Evolutionary conservation across 2,113 vertebrate genomes (phyloP).

Genomic region (Sander lucioperca): DNA sequence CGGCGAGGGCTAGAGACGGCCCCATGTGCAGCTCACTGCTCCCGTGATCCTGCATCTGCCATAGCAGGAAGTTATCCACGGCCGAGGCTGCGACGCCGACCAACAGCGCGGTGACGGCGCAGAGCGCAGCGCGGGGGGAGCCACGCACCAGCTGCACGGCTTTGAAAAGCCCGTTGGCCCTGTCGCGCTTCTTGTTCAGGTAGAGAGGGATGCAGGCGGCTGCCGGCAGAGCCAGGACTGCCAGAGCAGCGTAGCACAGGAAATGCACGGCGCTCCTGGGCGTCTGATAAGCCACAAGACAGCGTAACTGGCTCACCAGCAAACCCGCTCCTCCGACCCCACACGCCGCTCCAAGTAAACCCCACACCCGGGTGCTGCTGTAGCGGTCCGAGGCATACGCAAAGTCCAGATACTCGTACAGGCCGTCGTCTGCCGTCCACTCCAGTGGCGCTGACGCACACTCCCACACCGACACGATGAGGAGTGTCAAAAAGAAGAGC

Average conservation of each 20-base stretch:
- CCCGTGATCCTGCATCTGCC: conserved; percentile 90
- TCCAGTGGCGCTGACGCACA: conserved; percentile 81
- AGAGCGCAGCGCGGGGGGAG: conserved; percentile 82
- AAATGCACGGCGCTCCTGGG: conserved; percentile 82
- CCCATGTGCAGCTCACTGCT: conserved; percentile 89
- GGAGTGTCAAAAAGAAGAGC: conserved; percentile 86
- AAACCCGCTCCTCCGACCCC: conserved; percentile 81
- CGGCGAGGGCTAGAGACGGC: conserved; percentile 75
- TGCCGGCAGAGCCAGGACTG: conserved; percentile 65
- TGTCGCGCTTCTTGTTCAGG: conserved; percentile 70
- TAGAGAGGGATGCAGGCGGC: conserved; percentile 83
- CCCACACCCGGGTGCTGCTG: conserved; percentile 82
- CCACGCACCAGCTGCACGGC: conserved; percentile 83
- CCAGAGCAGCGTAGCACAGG: conserved; percentile 82
- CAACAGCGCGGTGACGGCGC: conserved; percentile 81
- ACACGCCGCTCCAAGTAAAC: conserved; percentile 78
- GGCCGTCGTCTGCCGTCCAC: conserved; percentile 86
- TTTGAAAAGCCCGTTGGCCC: conserved; percentile 74
- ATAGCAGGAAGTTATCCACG: conserved; percentile 89
- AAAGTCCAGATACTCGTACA: conserved; percentile 91
- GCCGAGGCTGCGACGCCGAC: conserved; percentile 71
- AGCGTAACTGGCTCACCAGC: conserved; percentile 83
- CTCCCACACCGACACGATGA: conserved; percentile 85
- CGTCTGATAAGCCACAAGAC: conserved; percentile 58
- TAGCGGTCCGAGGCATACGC: conserved; percentile 88